These are phyloP conservation scores for Sphecodes monilicornis DNA, from an alignment of 2,888 invertebrate species.

Conservation along the genomic window DNA sequence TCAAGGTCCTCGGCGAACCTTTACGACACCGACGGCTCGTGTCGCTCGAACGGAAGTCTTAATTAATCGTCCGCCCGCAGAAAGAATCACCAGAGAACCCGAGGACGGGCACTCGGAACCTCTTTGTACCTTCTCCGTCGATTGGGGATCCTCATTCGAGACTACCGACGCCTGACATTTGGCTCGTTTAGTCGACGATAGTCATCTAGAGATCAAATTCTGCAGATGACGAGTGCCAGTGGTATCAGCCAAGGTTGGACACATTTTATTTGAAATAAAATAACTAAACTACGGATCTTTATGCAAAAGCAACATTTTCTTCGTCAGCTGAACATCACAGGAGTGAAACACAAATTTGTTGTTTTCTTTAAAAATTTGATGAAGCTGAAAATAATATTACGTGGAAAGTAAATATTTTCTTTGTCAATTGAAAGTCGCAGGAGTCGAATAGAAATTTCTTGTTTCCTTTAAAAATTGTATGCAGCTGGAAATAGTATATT, in stretches of 20 bases:
- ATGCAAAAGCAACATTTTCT: too few relatives aligned
- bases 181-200: not conserved
- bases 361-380: too few relatives aligned
- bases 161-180: not conserved
- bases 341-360: too few relatives aligned
- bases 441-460: too few relatives aligned
- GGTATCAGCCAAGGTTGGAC: not conserved
- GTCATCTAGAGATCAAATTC: not conserved
- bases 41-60: not conserved
- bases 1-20: conserved; percentile 18
- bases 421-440: too few relatives aligned
- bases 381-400: too few relatives aligned
- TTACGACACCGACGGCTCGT: conserved; percentile 25
- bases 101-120: not conserved
- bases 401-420: too few relatives aligned
- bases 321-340: too few relatives aligned
- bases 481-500: too few relatives aligned
- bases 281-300: too few relatives aligned
- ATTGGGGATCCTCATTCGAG: not conserved
- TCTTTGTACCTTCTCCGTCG: not conserved
- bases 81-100: not conserved
- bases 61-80: conserved; percentile 7
- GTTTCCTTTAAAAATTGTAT: too few relatives aligned
- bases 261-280: too few relatives aligned
- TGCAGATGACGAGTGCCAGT: not conserved